These are phyloP conservation scores for Odontothrips loti DNA, from an alignment of 2,888 invertebrate species.

Conservation along the genomic window DNA sequence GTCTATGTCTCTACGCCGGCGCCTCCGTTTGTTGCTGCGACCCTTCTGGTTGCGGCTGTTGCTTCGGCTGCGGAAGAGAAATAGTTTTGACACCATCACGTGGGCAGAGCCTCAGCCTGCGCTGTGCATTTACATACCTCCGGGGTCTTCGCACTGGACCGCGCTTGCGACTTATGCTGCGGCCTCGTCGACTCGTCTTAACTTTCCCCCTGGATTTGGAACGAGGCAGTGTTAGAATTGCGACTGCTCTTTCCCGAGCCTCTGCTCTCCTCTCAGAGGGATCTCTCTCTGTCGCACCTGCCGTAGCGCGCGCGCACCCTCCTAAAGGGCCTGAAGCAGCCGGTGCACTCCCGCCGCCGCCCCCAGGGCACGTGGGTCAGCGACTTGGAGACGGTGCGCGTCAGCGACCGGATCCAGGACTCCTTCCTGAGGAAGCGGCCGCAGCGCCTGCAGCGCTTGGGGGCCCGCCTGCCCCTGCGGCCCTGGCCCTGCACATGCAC, in stretches of 20 bases:
- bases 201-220: too few species aligned
- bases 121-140: too few species aligned
- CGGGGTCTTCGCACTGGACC: not conserved
- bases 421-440: constrained; percentile 9
- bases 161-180: not conserved
- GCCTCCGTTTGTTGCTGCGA: not conserved
- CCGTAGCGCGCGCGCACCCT: too few species aligned
- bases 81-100: not conserved
- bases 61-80: not conserved
- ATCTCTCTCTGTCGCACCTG: too few species aligned
- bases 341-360: not conserved
- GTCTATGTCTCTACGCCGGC: not conserved
- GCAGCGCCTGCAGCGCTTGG: not conserved
- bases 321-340: not conserved
- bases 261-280: too few species aligned
- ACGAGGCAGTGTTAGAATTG: too few species aligned
- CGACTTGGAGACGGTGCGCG: constrained; percentile 5
- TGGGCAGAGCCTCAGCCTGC: too few species aligned
- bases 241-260: too few species aligned
- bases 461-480: not conserved
- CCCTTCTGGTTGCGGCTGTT: not conserved
- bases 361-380: not conserved
- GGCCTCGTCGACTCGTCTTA: not conserved
- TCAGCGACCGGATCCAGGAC: not conserved
- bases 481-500: not conserved